Conservation (phyloP, 2,888 invertebrate genomes). For the Disparrhopalites patrizii region DNA sequence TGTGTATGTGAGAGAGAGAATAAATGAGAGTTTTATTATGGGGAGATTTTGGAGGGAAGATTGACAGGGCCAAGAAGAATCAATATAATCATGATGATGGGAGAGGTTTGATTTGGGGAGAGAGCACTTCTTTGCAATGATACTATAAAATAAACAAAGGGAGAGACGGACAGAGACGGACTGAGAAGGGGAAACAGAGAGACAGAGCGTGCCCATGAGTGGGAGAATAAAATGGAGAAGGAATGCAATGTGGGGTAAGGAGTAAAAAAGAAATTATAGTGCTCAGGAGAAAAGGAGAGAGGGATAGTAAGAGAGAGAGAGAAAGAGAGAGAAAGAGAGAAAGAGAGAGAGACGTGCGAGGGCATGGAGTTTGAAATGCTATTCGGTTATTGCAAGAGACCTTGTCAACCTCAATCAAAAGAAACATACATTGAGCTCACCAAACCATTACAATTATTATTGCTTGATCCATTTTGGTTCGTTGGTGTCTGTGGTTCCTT, state of each 20-base stretch:
- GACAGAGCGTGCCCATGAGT: neutral
- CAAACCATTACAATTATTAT: conserved; percentile 42
- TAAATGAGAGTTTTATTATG: too few species aligned
- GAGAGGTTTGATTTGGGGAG: too few species aligned
- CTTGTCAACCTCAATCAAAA: conserved; percentile 39
- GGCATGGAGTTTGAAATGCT: conserved; percentile 38
- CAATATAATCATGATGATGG: too few species aligned
- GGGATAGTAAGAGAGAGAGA: conserved; percentile 4
- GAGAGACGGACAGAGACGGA: too few species aligned
- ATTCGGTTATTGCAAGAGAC: conserved; percentile 43
- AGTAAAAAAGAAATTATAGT: neutral
- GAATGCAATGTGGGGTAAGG: neutral
- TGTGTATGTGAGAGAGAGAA: too few species aligned
- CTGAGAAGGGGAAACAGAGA: neutral
- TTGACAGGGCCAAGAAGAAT: too few species aligned
- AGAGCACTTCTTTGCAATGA: too few species aligned
- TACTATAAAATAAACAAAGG: too few species aligned
- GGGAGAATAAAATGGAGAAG: neutral
- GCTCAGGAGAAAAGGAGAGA: neutral
- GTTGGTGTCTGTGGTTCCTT: conserved; percentile 16
- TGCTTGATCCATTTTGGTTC: conserved; percentile 31
- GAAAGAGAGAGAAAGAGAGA: too few species aligned
- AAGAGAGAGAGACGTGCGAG: neutral
- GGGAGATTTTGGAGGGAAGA: too few species aligned
- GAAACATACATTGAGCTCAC: conserved; percentile 18